These are phyloP conservation scores for Taenaris catops DNA, from an alignment of 2,888 invertebrate genomes.

Conservation along the genomic window DNA sequence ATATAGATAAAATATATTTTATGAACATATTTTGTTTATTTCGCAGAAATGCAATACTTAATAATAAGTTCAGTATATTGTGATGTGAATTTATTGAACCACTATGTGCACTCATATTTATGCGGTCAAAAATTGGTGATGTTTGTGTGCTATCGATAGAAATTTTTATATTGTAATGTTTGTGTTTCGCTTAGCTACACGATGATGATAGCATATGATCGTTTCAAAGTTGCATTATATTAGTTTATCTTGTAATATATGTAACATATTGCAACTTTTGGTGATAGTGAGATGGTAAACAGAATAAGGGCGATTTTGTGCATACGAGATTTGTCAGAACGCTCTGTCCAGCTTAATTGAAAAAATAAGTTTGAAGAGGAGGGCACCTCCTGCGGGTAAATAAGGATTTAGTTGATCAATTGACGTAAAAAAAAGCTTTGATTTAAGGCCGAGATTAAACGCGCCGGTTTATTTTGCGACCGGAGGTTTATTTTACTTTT, in stretches of 20 bases:
- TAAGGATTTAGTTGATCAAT: conserved; percentile 15
- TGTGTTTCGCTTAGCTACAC: neutral
- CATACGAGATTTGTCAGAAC: conserved; percentile 47
- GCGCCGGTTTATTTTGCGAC: too few species aligned
- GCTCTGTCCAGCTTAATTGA: conserved; percentile 61
- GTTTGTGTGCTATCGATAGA: too few species aligned
- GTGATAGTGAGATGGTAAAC: conserved; percentile 20
- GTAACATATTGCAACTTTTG: conserved; percentile 10
- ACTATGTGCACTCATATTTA: too few species aligned
- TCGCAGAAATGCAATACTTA: too few species aligned
- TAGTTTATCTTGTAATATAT: neutral
- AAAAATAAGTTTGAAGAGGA: conserved; percentile 52
- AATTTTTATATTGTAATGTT: neutral
- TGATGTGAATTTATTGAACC: too few species aligned
- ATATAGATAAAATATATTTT: too few species aligned
- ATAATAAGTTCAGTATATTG: too few species aligned
- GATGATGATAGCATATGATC: neutral
- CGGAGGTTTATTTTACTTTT: too few species aligned
- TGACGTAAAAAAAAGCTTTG: conserved; percentile 1
- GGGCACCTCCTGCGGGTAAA: conserved; percentile 22
- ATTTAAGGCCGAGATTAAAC: conserved; percentile 7
- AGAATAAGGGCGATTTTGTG: conserved; percentile 32
- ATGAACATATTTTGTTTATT: too few species aligned
- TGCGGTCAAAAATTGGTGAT: too few species aligned
- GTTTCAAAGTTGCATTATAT: conserved; percentile 1